phyloP scores from a whole-genome alignment of 2,113 vertebrate genomes.

The Phaethornis superciliosus region DNA sequence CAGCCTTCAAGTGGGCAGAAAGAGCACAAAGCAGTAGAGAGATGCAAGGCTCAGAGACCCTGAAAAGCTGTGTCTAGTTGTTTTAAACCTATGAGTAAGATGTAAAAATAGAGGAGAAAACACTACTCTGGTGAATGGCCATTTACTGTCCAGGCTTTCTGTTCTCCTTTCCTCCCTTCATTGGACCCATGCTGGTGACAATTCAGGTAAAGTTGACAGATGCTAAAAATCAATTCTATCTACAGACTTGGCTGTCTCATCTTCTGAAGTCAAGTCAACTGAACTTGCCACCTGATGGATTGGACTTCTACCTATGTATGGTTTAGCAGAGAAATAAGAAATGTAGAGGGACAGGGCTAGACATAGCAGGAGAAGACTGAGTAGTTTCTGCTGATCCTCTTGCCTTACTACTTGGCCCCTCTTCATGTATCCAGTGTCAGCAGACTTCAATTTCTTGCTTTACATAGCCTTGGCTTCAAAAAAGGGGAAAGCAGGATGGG shows the following conservation, averaged over 20 bases:
- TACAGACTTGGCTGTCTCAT: neutral
- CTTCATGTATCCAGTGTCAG: neutral
- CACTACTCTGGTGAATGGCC: neutral
- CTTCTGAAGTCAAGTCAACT: neutral
- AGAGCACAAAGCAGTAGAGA: neutral
- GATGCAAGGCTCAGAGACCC: neutral
- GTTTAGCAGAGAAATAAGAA: neutral
- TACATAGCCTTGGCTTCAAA: neutral
- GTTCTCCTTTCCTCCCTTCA: neutral
- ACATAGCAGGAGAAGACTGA: neutral
- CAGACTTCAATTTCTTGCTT: neutral
- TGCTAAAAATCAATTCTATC: neutral
- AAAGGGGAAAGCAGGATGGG: neutral
- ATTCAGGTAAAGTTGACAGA: neutral
- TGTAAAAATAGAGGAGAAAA: neutral
- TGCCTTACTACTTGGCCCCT: neutral
- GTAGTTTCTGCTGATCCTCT: neutral
- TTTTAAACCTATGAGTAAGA: neutral
- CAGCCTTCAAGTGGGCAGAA: accelerated
- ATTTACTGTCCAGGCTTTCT: neutral
- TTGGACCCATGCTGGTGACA: neutral
- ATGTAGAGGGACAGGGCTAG: neutral
- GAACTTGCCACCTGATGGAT: neutral
- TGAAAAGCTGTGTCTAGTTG: neutral
- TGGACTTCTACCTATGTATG: neutral